A percentile compares a stretch with the other conserved stretches of the same genome.
Conservation (phyloP, 2,113 vertebrate species). For the Parotia lawesii region DNA sequence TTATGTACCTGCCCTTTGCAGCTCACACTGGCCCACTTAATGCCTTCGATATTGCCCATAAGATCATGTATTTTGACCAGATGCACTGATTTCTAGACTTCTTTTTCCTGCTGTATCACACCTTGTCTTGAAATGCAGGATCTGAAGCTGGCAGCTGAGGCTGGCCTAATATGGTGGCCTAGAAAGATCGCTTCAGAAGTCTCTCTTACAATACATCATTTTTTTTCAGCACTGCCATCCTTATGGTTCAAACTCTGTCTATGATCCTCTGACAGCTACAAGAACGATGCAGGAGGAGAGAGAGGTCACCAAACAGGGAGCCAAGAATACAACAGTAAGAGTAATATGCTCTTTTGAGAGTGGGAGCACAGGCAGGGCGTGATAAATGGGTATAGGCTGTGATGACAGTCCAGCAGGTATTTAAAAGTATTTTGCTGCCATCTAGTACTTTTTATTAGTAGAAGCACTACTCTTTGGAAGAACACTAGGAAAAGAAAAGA, state of each 20-base stretch:
- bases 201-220: neutral
- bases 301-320: neutral
- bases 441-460: slow-evolving; percentile 8
- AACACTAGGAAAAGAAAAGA: neutral
- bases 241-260: neutral
- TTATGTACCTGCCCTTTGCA: neutral
- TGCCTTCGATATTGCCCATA: neutral
- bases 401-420: neutral
- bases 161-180: neutral
- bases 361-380: neutral
- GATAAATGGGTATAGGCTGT: neutral
- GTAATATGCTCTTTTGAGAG: neutral
- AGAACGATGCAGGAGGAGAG: neutral
- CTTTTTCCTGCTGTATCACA: neutral
- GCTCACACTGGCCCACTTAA: neutral
- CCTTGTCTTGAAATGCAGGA: neutral
- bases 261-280: neutral
- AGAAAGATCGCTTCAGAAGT: neutral
- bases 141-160: neutral
- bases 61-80: neutral
- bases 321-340: neutral
- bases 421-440: slow-evolving; percentile 51
- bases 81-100: neutral
- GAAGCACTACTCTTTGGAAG: neutral
- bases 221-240: neutral